Evolutionary conservation across 2,113 vertebrate species (phyloP).

Genomic region (Mungos mungo): DNA sequence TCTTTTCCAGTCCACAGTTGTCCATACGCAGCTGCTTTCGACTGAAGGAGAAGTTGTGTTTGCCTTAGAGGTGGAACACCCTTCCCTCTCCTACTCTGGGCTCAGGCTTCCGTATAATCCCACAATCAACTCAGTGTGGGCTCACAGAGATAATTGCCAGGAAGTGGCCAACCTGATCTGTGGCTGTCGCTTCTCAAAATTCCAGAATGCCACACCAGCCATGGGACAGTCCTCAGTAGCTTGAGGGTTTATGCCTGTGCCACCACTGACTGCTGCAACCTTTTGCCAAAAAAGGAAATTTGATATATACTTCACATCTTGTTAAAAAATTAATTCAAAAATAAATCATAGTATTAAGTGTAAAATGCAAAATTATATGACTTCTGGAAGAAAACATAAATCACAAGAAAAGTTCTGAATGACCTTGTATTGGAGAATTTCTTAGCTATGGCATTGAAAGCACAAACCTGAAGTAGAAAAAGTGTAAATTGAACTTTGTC

Average conservation of each 20-base stretch:
- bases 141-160: background rate
- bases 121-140: background rate
- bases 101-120: background rate
- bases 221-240: background rate
- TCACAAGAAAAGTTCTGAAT: background rate
- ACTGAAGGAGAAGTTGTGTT: background rate
- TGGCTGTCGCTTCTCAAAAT: background rate
- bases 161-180: background rate
- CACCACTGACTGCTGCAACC: fast-evolving
- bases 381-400: background rate
- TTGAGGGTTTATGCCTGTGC: fast-evolving
- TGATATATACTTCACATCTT: background rate
- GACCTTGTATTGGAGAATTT: background rate
- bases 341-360: background rate
- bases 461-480: background rate
- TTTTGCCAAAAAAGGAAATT: background rate
- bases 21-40: background rate
- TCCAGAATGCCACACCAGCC: background rate
- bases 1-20: background rate
- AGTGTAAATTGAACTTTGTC: background rate
- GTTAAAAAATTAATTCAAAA: background rate
- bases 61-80: background rate
- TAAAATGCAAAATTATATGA: background rate
- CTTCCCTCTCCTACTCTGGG: background rate
- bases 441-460: background rate